phyloP scores from a whole-genome alignment of 2,888 invertebrate genomes.

The Phasia obesa region DNA sequence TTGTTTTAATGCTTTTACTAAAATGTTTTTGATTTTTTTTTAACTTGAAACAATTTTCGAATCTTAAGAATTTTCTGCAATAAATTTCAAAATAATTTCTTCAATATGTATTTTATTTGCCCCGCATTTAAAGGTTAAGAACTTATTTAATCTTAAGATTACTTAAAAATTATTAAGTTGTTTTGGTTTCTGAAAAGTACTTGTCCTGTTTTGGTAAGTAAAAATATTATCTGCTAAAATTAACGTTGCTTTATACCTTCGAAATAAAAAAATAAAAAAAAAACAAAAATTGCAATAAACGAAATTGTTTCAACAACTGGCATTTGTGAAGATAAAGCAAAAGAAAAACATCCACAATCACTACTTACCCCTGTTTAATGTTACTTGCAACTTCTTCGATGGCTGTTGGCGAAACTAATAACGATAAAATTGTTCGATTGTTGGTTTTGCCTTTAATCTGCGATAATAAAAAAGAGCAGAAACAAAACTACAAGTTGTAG shows the following conservation, averaged over 20 bases:
- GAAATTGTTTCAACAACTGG: no score
- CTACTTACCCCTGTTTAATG: conserved; percentile 82
- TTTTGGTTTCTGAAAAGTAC: conserved; percentile 10
- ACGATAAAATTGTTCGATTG: conserved; percentile 93
- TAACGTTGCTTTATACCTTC: conserved; percentile 11
- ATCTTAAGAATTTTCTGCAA: not conserved
- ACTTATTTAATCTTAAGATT: not conserved
- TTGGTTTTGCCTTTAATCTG: conserved; percentile 89
- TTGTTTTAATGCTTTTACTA: no score
- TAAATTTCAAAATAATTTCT: no score
- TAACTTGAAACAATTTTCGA: not conserved
- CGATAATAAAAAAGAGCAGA: conserved; percentile 69
- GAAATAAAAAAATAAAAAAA: not conserved
- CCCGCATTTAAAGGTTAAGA: conserved; percentile 17
- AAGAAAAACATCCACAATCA: not conserved
- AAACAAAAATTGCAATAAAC: not conserved
- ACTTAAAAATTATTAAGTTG: not conserved
- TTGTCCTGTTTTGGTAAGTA: not conserved
- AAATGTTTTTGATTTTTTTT: no score
- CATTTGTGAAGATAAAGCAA: conserved; percentile 1
- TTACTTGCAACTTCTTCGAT: conserved; percentile 86
- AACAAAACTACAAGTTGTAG: conserved; percentile 25
- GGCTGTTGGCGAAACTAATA: conserved; percentile 90
- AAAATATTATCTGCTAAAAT: conserved; percentile 5
- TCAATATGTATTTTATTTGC: not conserved